Evolutionary conservation across 2,888 invertebrate genomes (phyloP).

Genomic region (Pinctada fucata): DNA sequence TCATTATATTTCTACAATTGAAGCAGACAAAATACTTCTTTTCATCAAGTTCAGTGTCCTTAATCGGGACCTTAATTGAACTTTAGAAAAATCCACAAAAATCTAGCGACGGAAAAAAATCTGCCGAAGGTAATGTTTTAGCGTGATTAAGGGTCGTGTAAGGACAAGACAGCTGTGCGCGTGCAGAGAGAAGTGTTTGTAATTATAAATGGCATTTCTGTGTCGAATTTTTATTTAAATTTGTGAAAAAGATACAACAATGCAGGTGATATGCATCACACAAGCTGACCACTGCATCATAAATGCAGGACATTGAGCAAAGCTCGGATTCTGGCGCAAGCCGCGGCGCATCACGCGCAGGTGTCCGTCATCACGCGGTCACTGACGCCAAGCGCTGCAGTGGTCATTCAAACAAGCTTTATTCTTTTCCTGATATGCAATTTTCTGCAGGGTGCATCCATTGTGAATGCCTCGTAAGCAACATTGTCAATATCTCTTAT

Average conservation of each 20-base stretch:
- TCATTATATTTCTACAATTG: no score
- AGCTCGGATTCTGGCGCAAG: not conserved
- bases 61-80: no score
- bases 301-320: not conserved
- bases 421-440: not conserved
- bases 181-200: not conserved
- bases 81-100: no score
- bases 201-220: not conserved
- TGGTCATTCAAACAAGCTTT: not conserved
- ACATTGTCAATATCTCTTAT: not conserved
- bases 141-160: no score
- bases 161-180: not conserved
- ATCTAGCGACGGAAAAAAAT: no score
- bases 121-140: no score
- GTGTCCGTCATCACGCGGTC: not conserved
- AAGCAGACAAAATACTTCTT: no score
- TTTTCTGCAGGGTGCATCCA: not conserved
- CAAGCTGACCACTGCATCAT: not conserved
- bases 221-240: not conserved
- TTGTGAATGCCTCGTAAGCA: not conserved
- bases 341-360: not conserved
- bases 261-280: not conserved
- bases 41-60: no score
- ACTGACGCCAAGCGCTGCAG: not conserved
- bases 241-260: not conserved